These are phyloP conservation scores for Cromileptes altivelis DNA, from an alignment of 2,113 vertebrate genomes.

Conservation along the genomic window DNA sequence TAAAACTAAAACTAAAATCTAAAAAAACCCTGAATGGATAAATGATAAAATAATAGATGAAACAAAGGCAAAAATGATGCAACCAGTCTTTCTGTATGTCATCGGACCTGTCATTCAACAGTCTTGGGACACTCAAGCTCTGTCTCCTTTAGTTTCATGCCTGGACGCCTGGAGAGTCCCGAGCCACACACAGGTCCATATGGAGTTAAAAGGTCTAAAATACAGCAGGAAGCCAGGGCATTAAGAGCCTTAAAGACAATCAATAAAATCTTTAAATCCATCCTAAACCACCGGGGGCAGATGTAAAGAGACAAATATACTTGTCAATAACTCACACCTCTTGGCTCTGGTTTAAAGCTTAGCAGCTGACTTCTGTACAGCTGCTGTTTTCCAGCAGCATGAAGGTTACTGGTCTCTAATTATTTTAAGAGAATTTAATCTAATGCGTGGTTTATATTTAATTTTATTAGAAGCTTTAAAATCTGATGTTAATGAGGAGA, in stretches of 20 bases:
- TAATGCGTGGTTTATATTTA: background rate
- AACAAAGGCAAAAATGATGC: background rate
- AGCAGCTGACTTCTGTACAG: background rate
- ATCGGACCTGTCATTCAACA: background rate
- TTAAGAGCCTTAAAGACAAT: constrained; percentile 1
- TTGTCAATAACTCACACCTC: background rate
- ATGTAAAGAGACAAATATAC: background rate
- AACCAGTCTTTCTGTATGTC: background rate
- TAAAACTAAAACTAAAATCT: background rate
- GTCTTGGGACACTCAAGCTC: background rate
- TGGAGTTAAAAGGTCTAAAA: background rate
- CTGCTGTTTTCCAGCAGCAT: background rate
- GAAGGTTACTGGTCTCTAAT: background rate
- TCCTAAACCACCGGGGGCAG: background rate
- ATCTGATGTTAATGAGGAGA: background rate
- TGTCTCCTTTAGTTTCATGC: background rate
- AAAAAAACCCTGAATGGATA: background rate
- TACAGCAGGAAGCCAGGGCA: background rate
- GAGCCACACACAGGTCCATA: background rate
- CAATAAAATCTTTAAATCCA: constrained; percentile 13
- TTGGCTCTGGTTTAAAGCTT: background rate
- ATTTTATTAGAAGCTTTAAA: background rate
- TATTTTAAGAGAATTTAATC: constrained; percentile 1
- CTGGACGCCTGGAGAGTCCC: background rate
- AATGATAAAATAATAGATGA: background rate